Evolutionary conservation across 2,888 invertebrate species (phyloP).

Genomic region (Ophion slaviceki): DNA sequence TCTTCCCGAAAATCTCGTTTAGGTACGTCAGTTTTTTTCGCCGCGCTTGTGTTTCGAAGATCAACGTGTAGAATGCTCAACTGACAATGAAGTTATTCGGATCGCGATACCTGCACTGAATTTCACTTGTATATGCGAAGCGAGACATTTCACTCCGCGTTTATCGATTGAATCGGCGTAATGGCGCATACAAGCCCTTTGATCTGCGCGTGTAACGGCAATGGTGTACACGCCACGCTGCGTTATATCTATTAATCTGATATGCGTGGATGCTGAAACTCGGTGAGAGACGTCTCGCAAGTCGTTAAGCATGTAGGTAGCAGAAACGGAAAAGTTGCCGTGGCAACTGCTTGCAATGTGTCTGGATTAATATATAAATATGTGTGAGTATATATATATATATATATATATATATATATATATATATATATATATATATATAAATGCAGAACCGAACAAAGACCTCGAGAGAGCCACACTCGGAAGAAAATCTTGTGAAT

Average conservation of each 20-base stretch:
- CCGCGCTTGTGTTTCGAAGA: no score
- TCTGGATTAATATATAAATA: not conserved
- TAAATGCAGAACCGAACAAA: conserved; percentile 52
- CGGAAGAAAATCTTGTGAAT: conserved; percentile 81
- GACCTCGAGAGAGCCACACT: conserved; percentile 69
- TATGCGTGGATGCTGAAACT: conserved; percentile 58
- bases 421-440: conserved; percentile 33
- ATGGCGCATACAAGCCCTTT: conserved; percentile 29
- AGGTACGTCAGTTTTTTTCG: no score
- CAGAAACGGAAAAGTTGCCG: conserved; percentile 54
- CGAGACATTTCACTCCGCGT: conserved; percentile 4
- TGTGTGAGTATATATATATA: conserved; percentile 28
- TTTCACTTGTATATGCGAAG: conserved; percentile 12
- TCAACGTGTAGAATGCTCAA: not conserved
- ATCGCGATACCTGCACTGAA: conserved; percentile 15
- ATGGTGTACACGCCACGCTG: conserved; percentile 28
- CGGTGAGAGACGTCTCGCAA: conserved; percentile 44
- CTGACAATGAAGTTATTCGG: conserved; percentile 1
- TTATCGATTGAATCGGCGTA: conserved; percentile 44
- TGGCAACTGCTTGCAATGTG: conserved; percentile 42
- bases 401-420: conserved; percentile 31
- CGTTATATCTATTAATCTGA: conserved; percentile 41
- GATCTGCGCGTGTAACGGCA: conserved; percentile 27
- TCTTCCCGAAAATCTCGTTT: no score
- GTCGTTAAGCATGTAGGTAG: conserved; percentile 45